Evolutionary conservation across 2,888 invertebrate species (phyloP), one percentile per base, ranked within the genome.

Genomic region (Ditylenchus weischeri): DNA sequence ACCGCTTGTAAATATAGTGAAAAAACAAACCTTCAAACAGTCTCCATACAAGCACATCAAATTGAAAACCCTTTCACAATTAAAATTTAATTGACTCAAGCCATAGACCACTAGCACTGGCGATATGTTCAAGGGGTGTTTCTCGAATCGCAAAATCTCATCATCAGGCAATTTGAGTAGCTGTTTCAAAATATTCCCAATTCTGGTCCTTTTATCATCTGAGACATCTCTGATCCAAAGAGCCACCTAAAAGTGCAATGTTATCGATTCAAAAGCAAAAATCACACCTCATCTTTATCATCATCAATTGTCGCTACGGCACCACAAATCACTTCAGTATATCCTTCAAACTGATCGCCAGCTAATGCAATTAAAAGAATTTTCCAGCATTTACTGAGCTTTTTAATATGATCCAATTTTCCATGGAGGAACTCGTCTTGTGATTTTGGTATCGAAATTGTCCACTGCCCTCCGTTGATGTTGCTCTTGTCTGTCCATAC

Each of bases 381-480:
- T n/a, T 54, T 54, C 54, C 54, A 54, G 29, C 10, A 54, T 21
- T 54, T 29, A 13, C 29, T 54, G 54, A 54, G 54, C 54, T 54
- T 54, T 54, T 21, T 54, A 2, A 54, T 11, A 21, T 54, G 21
- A 10, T 21, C n/a, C 54, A 10, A 54, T 18, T 54, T 21, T 21
- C n/a, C 54, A 13, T 54, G 1, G 7, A 21, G 11, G n/a, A 11
- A 54, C 29, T 54, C 54, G 10, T 54, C 54, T 21, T 29, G 29
- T 54, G 54, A 18, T 23, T 54, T 54, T 18, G 10, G 21, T 54
- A 23, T 54, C 8, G 54, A 54, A 10, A 54, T 54, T 54, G 29
- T 10, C 21, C 43, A 43, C 8, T 43, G 43, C 43, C 54, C 54
- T 54, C 29, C 54, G 7, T 21, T 54, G 10, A 23, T 11, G 8